phyloP scores from a whole-genome alignment of 2,797 vertebrate species.

The Saguinus oedipus region DNA sequence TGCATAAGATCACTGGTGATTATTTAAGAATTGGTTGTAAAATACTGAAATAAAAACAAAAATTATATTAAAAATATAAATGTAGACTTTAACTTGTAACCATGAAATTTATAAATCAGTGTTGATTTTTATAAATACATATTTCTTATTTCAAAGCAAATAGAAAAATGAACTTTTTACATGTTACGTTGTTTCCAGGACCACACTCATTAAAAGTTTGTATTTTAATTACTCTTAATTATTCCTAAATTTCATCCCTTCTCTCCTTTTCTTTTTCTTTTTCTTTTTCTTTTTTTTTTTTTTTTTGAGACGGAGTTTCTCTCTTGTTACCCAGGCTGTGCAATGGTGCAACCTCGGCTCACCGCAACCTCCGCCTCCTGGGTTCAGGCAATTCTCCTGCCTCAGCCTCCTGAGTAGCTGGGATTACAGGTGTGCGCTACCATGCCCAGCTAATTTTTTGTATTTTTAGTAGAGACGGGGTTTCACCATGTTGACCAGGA shows the following conservation, averaged over 20 bases:
- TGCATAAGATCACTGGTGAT: slow-evolving; percentile 13
- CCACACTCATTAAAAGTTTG: not conserved
- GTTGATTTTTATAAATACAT: not conserved
- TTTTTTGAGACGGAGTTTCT: too few species aligned
- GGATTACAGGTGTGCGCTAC: too few species aligned
- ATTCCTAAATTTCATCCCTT: not conserved
- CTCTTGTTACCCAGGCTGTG: too few species aligned
- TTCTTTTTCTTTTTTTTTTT: too few species aligned
- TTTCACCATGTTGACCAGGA: too few species aligned
- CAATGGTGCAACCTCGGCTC: too few species aligned
- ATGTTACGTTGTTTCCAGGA: not conserved
- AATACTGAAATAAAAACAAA: slow-evolving; percentile 53
- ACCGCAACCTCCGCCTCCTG: too few species aligned
- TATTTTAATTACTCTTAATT: not conserved
- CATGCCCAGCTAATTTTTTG: too few species aligned
- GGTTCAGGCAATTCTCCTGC: too few species aligned
- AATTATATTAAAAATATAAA: not conserved
- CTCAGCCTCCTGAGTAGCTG: too few species aligned
- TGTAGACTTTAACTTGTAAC: slow-evolving; percentile 45
- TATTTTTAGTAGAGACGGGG: too few species aligned
- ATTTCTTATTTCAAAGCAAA: slow-evolving; percentile 49
- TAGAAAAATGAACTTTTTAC: slow-evolving; percentile 7
- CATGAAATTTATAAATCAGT: not conserved
- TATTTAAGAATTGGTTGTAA: slow-evolving; percentile 36
- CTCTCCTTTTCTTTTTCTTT: too few species aligned